Evolutionary conservation across 1,140 invertebrate species (phyloP).

Genomic region (Bombus cullumanus): DNA sequence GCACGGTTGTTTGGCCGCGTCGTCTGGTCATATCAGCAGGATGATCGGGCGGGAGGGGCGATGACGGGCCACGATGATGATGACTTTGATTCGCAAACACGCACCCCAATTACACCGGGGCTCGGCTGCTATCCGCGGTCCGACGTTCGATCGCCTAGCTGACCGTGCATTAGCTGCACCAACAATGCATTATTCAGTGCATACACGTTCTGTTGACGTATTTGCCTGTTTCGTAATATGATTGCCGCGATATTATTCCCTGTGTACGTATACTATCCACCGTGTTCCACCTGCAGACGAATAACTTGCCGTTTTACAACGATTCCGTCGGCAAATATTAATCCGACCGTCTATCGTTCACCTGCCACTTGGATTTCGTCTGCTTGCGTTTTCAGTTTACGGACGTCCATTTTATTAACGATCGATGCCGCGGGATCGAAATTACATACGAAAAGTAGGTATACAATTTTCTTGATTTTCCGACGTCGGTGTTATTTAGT

Average conservation of each 20-base stretch:
- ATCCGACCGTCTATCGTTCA: constrained; percentile 44
- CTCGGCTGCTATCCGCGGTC: constrained; percentile 63
- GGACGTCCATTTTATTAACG: background rate
- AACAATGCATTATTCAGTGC: constrained; percentile 83
- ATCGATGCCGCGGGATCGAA: background rate
- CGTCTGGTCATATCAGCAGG: constrained; percentile 73
- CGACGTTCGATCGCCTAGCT: constrained; percentile 66
- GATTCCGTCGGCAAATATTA: constrained; percentile 54
- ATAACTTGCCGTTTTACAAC: constrained; percentile 59
- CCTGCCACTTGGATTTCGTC: constrained; percentile 1
- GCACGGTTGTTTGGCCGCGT: constrained; percentile 41
- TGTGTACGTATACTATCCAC: constrained; percentile 48
- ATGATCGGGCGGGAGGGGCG: constrained; percentile 41
- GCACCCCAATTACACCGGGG: constrained; percentile 80
- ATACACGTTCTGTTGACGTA: constrained; percentile 79
- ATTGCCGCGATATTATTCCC: constrained; percentile 80
- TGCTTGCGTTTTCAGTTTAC: background rate
- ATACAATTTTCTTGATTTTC: no score
- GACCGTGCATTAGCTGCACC: constrained; percentile 83
- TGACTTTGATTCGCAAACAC: constrained; percentile 83
- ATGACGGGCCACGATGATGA: constrained; percentile 79
- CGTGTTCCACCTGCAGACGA: constrained; percentile 22
- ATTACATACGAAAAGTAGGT: no score
- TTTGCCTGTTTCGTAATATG: constrained; percentile 80
- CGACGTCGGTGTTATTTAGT: no score